These are phyloP conservation scores for Zosterops japonicus DNA, from an alignment of 2,113 vertebrate species.

Conservation along the genomic window DNA sequence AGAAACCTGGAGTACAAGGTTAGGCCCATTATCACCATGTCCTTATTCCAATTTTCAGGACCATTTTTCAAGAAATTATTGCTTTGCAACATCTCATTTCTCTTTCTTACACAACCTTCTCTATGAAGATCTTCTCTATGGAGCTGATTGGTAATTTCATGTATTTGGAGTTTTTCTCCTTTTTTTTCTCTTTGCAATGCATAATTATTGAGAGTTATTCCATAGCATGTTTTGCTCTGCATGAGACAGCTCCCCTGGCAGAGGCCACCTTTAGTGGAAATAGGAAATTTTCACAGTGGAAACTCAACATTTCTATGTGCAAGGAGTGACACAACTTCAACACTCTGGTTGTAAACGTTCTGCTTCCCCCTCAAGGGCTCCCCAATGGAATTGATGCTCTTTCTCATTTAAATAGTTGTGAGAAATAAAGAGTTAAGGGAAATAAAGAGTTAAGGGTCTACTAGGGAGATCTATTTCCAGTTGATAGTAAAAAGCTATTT, in stretches of 20 bases:
- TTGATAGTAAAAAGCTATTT: slow-evolving; percentile 1
- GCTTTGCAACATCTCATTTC: not conserved
- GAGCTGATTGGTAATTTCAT: not conserved
- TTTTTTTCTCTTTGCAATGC: not conserved
- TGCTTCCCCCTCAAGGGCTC: not conserved
- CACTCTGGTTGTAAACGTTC: not conserved
- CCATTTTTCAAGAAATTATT: not conserved
- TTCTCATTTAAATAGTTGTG: not conserved
- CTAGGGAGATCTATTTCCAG: not conserved
- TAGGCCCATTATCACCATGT: not conserved
- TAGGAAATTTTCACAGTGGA: not conserved
- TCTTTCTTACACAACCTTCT: not conserved
- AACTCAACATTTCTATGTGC: not conserved
- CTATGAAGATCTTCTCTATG: not conserved
- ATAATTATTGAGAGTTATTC: not conserved
- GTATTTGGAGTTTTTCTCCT: fast-evolving
- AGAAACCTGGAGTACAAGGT: fast-evolving
- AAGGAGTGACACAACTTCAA: not conserved
- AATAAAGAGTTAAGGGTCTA: not conserved
- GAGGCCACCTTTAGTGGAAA: not conserved
- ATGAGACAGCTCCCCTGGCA: not conserved
- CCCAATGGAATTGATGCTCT: not conserved
- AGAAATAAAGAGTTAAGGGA: no score
- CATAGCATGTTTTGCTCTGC: not conserved
- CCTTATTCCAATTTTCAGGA: not conserved